These are phyloP conservation scores for Lobophora halterata DNA, from an alignment of 2,888 invertebrate genomes.

Conservation along the genomic window DNA sequence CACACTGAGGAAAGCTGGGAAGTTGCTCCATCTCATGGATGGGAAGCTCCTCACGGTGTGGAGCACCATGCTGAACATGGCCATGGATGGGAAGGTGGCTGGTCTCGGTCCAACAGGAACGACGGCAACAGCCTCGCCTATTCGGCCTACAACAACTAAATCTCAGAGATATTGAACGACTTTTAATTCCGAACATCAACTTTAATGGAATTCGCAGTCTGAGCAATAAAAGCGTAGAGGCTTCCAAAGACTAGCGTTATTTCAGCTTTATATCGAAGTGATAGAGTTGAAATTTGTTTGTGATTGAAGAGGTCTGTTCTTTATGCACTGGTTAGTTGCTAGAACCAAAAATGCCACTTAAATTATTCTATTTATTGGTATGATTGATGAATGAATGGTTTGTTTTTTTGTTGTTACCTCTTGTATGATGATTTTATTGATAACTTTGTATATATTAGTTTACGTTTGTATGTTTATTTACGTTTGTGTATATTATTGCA, in stretches of 20 bases:
- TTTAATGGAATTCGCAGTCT: no score
- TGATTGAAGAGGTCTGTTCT: no score
- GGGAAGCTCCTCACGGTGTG: conserved; percentile 43
- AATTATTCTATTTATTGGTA: conserved; percentile 35
- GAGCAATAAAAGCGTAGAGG: no score
- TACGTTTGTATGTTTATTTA: conserved; percentile 29
- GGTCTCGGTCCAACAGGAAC: conserved; percentile 62
- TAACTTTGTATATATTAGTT: conserved; percentile 29
- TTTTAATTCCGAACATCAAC: no score
- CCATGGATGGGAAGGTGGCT: conserved; percentile 63
- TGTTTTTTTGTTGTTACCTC: conserved; percentile 32
- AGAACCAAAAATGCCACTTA: conserved; percentile 41
- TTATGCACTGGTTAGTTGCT: no score
- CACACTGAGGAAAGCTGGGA: conserved; percentile 54
- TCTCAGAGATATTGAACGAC: no score
- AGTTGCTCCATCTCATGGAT: conserved; percentile 38
- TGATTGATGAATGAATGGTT: conserved; percentile 41
- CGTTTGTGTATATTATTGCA: conserved; percentile 26
- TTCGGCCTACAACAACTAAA: conserved; percentile 61
- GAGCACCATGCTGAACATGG: conserved; percentile 56
- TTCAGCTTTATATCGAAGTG: no score
- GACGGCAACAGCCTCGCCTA: conserved; percentile 68
- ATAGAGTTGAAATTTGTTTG: no score
- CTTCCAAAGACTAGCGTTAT: no score
- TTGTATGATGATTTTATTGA: conserved; percentile 33